These are phyloP conservation scores for Cephus rjabovi DNA, from an alignment of 2,888 invertebrate species.

Conservation along the genomic window DNA sequence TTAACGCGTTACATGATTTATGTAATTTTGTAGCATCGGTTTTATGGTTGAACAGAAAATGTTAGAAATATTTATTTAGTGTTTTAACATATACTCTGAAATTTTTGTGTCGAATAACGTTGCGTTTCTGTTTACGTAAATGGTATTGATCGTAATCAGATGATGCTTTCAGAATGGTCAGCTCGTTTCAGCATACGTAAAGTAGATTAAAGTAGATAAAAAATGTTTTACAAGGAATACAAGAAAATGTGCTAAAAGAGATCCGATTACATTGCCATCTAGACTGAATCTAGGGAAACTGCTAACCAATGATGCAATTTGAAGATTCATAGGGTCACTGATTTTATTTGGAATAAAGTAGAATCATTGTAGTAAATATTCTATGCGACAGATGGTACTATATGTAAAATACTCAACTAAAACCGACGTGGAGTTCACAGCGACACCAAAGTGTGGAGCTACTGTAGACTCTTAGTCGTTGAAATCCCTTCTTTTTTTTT, in stretches of 20 bases:
- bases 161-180: too few relatives aligned
- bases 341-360: background rate
- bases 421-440: background rate
- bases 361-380: background rate
- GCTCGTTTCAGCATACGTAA: too few relatives aligned
- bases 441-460: background rate
- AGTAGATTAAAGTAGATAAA: too few relatives aligned
- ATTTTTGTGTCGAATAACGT: too few relatives aligned
- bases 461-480: background rate
- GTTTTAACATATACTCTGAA: too few relatives aligned
- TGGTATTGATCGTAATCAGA: too few relatives aligned
- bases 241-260: background rate
- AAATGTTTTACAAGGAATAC: too few relatives aligned
- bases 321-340: background rate
- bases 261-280: background rate
- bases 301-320: background rate
- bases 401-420: background rate
- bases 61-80: background rate
- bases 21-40: background rate
- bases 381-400: background rate
- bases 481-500: too few relatives aligned
- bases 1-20: background rate
- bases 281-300: background rate
- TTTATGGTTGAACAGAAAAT: background rate
- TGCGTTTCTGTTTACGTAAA: too few relatives aligned